A percentile compares a stretch with the other conserved stretches of the same genome.
These are phyloP conservation scores for Agrotis clavis DNA, from an alignment of 2,888 invertebrate genomes.

Conservation along the genomic window DNA sequence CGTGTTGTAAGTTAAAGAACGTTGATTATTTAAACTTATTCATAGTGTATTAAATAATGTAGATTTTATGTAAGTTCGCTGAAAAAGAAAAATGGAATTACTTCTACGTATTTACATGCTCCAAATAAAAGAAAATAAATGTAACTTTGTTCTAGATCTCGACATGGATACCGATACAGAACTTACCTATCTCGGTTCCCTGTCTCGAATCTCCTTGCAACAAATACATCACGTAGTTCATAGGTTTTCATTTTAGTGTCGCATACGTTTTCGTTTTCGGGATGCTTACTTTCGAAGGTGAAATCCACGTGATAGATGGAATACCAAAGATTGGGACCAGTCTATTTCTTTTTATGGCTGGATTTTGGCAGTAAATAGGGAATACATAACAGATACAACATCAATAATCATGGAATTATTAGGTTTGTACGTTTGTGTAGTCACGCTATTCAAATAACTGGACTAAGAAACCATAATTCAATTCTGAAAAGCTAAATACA, in stretches of 20 bases:
- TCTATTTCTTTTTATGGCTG: not conserved
- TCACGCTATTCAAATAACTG: not conserved
- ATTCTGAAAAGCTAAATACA: not conserved
- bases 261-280: constrained; percentile 40
- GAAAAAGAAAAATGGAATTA: no score
- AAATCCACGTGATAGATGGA: constrained; percentile 26
- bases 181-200: constrained; percentile 10
- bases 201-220: constrained; percentile 11
- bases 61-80: not conserved
- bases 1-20: no score
- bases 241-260: constrained; percentile 42
- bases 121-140: not conserved
- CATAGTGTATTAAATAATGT: no score
- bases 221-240: constrained; percentile 47
- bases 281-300: constrained; percentile 32
- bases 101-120: not conserved
- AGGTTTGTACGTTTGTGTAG: not conserved
- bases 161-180: not conserved
- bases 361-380: not conserved
- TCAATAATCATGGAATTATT: not conserved
- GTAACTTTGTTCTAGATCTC: not conserved
- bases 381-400: not conserved
- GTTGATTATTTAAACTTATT: no score
- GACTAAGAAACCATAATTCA: not conserved
- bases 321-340: not conserved